phyloP scores from a whole-genome alignment of 2,888 invertebrate genomes.

The Psococerastis gibbosa region DNA sequence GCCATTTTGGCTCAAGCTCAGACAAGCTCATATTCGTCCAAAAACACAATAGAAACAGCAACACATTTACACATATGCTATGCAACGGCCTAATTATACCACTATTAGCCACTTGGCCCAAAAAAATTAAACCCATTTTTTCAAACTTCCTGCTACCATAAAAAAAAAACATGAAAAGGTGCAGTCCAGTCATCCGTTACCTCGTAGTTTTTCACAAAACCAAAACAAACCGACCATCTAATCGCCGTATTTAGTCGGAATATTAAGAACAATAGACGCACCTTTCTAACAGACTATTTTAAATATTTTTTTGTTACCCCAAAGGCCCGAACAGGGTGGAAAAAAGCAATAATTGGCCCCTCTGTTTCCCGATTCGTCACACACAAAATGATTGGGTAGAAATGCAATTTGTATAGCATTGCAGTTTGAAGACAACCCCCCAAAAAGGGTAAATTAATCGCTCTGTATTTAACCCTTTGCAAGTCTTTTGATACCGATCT shows the following conservation, averaged over 20 bases:
- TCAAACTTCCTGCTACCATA: too few species aligned
- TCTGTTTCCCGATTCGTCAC: slow-evolving; percentile 10
- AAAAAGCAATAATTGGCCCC: slow-evolving; percentile 11
- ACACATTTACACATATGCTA: too few species aligned
- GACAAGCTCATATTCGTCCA: too few species aligned
- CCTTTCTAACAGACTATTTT: neutral
- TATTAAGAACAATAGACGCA: neutral
- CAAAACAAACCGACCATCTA: neutral
- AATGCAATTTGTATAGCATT: slow-evolving; percentile 10
- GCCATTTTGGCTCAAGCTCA: too few species aligned
- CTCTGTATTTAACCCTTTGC: slow-evolving; percentile 7
- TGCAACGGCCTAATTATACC: too few species aligned
- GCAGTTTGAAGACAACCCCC: slow-evolving; percentile 10
- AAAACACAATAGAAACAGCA: too few species aligned
- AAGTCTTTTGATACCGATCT: neutral
- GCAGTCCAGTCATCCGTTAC: too few species aligned
- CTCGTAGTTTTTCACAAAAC: too few species aligned
- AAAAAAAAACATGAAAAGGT: too few species aligned
- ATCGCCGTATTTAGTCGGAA: neutral
- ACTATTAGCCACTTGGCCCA: too few species aligned
- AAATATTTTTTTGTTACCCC: slow-evolving; percentile 1
- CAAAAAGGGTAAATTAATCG: slow-evolving; percentile 7
- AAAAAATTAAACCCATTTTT: too few species aligned
- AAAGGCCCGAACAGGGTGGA: slow-evolving; percentile 8
- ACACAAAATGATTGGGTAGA: slow-evolving; percentile 9